Conservation (phyloP, 2,797 vertebrate species). For the Nannoperca obscura region DNA sequence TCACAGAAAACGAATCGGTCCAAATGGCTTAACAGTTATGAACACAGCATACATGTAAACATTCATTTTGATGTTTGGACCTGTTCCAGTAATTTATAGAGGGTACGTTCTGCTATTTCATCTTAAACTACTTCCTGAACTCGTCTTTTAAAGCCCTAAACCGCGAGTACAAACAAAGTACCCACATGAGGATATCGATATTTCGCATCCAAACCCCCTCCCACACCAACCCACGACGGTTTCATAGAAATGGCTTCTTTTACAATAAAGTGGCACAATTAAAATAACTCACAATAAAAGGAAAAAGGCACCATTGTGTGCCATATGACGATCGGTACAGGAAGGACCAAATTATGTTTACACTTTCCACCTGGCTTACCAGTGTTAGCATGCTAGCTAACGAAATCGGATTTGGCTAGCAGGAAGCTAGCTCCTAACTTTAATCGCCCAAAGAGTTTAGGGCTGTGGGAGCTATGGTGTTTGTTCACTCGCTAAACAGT, state of each 20-base stretch:
- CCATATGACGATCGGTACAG: neutral
- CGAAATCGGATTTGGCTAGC: slow-evolving; percentile 40
- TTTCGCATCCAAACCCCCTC: neutral
- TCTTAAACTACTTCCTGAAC: neutral
- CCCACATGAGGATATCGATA: neutral
- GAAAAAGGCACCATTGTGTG: accelerated
- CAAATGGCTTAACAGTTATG: neutral
- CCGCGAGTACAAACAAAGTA: neutral
- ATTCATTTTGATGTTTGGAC: neutral
- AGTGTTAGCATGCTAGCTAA: slow-evolving; percentile 57
- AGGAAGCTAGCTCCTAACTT: slow-evolving; percentile 68
- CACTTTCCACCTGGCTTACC: slow-evolving; percentile 49
- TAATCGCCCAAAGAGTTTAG: slow-evolving; percentile 51
- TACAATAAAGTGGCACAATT: neutral
- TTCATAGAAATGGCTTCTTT: neutral
- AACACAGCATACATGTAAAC: neutral
- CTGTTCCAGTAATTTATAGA: too few species aligned
- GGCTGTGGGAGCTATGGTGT: neutral
- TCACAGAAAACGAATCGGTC: neutral
- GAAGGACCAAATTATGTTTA: slow-evolving; percentile 34
- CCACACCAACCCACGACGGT: neutral
- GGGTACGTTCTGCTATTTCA: neutral
- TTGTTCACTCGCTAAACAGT: neutral
- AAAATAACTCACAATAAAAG: neutral
- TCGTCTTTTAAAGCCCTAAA: neutral